These are phyloP conservation scores for Drosophila nr. medialis DNA, from an alignment of 2,888 invertebrate genomes.

Conservation along the genomic window DNA sequence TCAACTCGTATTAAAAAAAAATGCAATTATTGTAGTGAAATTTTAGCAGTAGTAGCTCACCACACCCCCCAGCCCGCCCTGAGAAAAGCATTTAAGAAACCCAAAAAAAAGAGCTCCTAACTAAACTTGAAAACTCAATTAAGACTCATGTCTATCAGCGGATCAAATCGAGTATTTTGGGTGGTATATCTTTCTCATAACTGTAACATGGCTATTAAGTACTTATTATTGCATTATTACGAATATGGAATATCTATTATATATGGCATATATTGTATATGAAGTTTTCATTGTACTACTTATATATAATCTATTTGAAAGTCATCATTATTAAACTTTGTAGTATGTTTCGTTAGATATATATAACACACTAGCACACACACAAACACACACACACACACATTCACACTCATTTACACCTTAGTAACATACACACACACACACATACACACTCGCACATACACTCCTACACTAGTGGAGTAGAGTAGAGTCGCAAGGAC, in stretches of 20 bases:
- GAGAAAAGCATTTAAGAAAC: slow-evolving; percentile 3
- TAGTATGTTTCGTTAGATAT: slow-evolving; percentile 73
- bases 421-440: slow-evolving; percentile 33
- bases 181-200: slow-evolving; percentile 55
- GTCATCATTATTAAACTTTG: slow-evolving; percentile 71
- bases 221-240: slow-evolving; percentile 61
- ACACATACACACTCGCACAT: slow-evolving; percentile 36
- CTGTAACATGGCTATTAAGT: slow-evolving; percentile 62
- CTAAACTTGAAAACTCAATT: slow-evolving; percentile 20
- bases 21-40: slow-evolving; percentile 52
- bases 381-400: slow-evolving; percentile 27
- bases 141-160: slow-evolving; percentile 14
- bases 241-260: slow-evolving; percentile 72
- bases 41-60: slow-evolving; percentile 54
- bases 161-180: slow-evolving; percentile 36
- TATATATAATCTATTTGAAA: slow-evolving; percentile 77
- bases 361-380: slow-evolving; percentile 39
- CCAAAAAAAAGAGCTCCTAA: slow-evolving; percentile 24
- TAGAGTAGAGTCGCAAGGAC: slow-evolving; percentile 14
- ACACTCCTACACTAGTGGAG: slow-evolving; percentile 14
- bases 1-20: slow-evolving; percentile 37
- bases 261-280: slow-evolving; percentile 76
- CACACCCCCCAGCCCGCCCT: slow-evolving; percentile 21
- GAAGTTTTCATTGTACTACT: slow-evolving; percentile 75
- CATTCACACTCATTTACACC: slow-evolving; percentile 13